Evolutionary conservation across 2,113 vertebrate genomes (phyloP), one percentile per base, ranked within the genome.

Genomic region (Athene noctua): DNA sequence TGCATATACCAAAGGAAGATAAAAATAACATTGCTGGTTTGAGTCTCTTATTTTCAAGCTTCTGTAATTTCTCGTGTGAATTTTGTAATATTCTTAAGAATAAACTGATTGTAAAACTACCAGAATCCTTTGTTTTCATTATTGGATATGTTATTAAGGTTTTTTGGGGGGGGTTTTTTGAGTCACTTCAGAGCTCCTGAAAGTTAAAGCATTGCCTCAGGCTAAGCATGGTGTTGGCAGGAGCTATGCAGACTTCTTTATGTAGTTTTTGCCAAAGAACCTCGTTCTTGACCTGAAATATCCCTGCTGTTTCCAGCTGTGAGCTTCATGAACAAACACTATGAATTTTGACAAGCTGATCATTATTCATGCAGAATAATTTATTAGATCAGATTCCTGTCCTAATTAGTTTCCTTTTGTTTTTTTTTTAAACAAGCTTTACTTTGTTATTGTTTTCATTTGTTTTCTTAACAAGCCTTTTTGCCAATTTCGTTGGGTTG

Each of bases 251-350:
- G 79, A 94, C n/a, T 73, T 96, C n/a, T 93, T 65, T 89, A 42
- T 89, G 80, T 91, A 91, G 92, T 47, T 89, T 96, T 94, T 96
- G 94, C 93, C 88, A 94, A 77, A 94, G 78, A 96, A 83, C 86
- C 55, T 96, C 0, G 7, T 84, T 95, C 94, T 55, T 97, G 96
- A 95, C 86, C 93, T 93, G 88, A 94, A 97, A 94, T 96, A 96
- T 87, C 86, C 91, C 67, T 92, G 47, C 90, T 84, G 80, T 86
- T 95, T 96, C 95, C 95, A 95, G 71, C 90, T 96, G 95, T 91
- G 91, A 92, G 74, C 54, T 90, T 94, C n/a, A n/a, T 63, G 84
- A 96, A 27, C 44, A 79, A 86, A 68, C 80, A 82, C 32, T 79
- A 65, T 88, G 77, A 91, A 51, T 92, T 96, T 92, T 96, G 96